These are phyloP conservation scores for Drosophila affinis DNA, from an alignment of 2,888 invertebrate genomes.

Conservation along the genomic window DNA sequence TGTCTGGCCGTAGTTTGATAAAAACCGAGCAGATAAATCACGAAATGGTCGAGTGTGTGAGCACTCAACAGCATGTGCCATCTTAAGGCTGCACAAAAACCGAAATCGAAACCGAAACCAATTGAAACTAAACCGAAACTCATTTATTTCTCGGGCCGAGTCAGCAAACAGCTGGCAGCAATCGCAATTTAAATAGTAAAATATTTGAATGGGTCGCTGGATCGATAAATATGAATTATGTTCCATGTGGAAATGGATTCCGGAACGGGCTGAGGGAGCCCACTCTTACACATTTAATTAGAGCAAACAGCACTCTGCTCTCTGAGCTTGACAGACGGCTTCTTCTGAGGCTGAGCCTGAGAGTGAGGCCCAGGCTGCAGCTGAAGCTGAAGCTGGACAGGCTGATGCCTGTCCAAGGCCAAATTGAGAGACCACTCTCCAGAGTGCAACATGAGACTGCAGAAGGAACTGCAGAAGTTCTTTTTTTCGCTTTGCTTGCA, in stretches of 20 bases:
- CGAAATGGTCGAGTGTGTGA: constrained; percentile 23
- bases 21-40: constrained; percentile 32
- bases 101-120: constrained; percentile 10
- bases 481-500: constrained; percentile 49
- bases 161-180: constrained; percentile 38
- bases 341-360: background rate
- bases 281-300: constrained; percentile 41
- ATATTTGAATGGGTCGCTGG: constrained; percentile 31
- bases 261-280: background rate
- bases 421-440: background rate
- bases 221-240: constrained; percentile 54
- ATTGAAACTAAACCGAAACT: constrained; percentile 32
- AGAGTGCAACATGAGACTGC: constrained; percentile 21
- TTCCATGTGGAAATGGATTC: background rate
- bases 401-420: background rate
- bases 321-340: constrained; percentile 13
- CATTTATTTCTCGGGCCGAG: constrained; percentile 43
- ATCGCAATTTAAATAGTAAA: constrained; percentile 58
- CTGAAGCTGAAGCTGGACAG: background rate
- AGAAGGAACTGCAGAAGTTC: constrained; percentile 5
- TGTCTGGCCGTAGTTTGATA: constrained; percentile 30
- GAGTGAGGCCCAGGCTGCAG: background rate
- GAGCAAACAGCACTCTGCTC: constrained; percentile 29
- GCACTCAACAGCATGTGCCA: constrained; percentile 26
- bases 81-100: background rate